These are phyloP conservation scores for Athalia rosae DNA, from an alignment of 2,888 invertebrate genomes.

Conservation along the genomic window DNA sequence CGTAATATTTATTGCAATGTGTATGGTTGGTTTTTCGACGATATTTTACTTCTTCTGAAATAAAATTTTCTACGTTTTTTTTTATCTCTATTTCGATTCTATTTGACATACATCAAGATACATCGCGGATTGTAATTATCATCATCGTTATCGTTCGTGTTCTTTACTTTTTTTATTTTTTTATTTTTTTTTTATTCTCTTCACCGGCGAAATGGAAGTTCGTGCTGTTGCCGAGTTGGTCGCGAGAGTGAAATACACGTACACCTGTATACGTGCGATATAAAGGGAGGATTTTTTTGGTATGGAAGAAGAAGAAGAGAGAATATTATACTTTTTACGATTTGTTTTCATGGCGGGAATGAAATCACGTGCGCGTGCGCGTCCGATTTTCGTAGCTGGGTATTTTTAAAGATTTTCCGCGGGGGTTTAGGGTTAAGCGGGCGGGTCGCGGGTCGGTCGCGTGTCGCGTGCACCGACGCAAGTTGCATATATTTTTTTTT, in stretches of 20 bases:
- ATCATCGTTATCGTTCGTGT: not conserved
- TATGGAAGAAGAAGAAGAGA: conserved; percentile 3
- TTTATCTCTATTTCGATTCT: no score
- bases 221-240: no score
- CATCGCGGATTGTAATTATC: not conserved
- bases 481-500: conserved; percentile 16
- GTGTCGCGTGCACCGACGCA: conserved; percentile 46
- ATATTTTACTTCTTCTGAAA: no score
- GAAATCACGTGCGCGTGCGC: conserved; percentile 61
- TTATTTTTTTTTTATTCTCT: not conserved
- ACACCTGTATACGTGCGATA: not conserved
- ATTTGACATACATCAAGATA: not conserved
- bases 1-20: no score
- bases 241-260: no score
- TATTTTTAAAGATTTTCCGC: conserved; percentile 69
- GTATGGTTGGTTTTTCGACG: no score
- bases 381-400: conserved; percentile 64
- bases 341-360: conserved; percentile 67
- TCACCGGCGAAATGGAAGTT: not conserved
- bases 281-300: no score
- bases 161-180: not conserved
- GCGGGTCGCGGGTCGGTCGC: conserved; percentile 59
- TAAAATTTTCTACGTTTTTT: no score
- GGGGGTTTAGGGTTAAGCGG: conserved; percentile 56
- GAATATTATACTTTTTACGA: conserved; percentile 62